Conservation (phyloP, 1,140 invertebrate genomes). For the Propsilocerus akamusi region DNA sequence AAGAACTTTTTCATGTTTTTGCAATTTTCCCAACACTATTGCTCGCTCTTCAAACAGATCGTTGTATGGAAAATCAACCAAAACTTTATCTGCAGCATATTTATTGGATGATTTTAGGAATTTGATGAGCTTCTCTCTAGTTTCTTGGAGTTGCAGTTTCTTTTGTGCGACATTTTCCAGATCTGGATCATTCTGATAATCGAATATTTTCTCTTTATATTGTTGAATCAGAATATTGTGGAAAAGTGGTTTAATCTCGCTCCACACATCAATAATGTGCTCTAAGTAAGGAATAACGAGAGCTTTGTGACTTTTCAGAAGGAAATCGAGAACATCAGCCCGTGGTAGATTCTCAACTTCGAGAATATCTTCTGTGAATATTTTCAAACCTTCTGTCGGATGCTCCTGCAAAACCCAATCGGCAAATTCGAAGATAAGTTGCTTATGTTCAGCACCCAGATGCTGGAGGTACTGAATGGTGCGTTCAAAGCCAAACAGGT, state of each 20-base stretch:
- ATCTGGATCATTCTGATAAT: slow-evolving; percentile 9
- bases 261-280: slow-evolving; percentile 79
- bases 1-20: slow-evolving; percentile 81
- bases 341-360: slow-evolving; percentile 80
- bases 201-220: slow-evolving; percentile 44
- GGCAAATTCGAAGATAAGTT: slow-evolving; percentile 88
- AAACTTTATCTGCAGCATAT: slow-evolving; percentile 74
- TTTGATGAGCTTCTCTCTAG: slow-evolving; percentile 50
- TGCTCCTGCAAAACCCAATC: slow-evolving; percentile 74
- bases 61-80: slow-evolving; percentile 74
- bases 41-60: slow-evolving; percentile 84
- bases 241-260: slow-evolving; percentile 66
- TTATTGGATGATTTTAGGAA: slow-evolving; percentile 69
- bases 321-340: slow-evolving; percentile 72
- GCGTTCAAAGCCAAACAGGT: slow-evolving; percentile 56
- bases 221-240: slow-evolving; percentile 82
- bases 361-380: slow-evolving; percentile 81
- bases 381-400: slow-evolving; percentile 80
- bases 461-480: slow-evolving; percentile 87
- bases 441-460: slow-evolving; percentile 66
- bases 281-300: slow-evolving; percentile 87
- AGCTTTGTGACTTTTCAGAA: slow-evolving; percentile 58
- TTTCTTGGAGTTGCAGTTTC: slow-evolving; percentile 1
- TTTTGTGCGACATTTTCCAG: slow-evolving; percentile 5
- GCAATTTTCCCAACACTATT: slow-evolving; percentile 73